phyloP scores from a whole-genome alignment of 2,888 invertebrate genomes.

The Mongoloraphidia duomilia region DNA sequence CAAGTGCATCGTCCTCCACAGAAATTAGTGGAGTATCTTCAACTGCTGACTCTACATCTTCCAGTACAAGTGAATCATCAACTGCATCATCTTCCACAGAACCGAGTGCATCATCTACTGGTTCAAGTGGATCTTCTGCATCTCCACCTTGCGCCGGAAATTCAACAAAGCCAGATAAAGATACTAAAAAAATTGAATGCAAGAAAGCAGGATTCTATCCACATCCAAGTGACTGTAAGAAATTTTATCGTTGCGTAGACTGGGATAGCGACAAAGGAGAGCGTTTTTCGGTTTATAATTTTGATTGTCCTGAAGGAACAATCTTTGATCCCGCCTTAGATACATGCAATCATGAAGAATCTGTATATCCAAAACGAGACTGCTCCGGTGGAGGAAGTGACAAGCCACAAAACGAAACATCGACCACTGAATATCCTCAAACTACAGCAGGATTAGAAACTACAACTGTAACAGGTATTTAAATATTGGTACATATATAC shows the following conservation, averaged over 20 bases:
- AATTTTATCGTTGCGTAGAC: conserved; percentile 24
- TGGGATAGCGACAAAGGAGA: conserved; percentile 14
- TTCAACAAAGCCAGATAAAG: conserved; percentile 8
- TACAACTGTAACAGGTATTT: conserved; percentile 14
- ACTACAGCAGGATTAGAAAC: conserved; percentile 14
- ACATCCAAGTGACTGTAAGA: conserved; percentile 23
- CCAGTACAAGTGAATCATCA: background rate
- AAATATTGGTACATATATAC: background rate
- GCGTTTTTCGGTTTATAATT: conserved; percentile 15
- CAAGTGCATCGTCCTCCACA: conserved; percentile 3
- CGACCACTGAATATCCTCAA: conserved; percentile 4
- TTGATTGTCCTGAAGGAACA: conserved; percentile 46
- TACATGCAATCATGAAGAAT: conserved; percentile 49
- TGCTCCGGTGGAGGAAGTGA: conserved; percentile 7
- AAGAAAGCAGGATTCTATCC: conserved; percentile 22
- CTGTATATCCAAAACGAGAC: conserved; percentile 30
- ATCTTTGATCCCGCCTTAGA: conserved; percentile 49
- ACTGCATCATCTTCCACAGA: conserved; percentile 3
- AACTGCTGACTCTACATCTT: background rate
- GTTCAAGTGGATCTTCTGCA: conserved; percentile 6
- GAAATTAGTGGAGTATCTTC: background rate
- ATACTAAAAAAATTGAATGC: conserved; percentile 16
- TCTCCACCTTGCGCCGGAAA: conserved; percentile 1
- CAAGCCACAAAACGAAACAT: background rate
- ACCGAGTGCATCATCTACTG: conserved; percentile 6